These are phyloP conservation scores for Phyllopteryx taeniolatus DNA, from an alignment of 2,113 vertebrate genomes.

Conservation along the genomic window DNA sequence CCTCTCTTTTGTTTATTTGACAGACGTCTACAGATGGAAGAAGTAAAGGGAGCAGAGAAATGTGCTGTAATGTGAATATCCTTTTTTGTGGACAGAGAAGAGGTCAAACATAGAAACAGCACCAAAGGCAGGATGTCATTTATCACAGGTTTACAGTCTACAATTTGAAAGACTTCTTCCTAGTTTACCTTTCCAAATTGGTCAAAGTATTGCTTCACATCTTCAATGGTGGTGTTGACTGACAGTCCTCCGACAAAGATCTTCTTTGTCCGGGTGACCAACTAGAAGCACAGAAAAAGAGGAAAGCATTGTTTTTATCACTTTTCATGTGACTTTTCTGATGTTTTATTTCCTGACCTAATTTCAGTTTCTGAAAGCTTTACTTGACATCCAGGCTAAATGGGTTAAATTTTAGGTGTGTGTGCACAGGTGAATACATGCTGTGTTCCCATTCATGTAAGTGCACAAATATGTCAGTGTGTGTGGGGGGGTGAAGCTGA, in stretches of 20 bases:
- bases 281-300: conserved; percentile 70
- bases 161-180: conserved; percentile 3
- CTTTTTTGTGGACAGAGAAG: neutral
- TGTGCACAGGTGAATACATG: conserved; percentile 1
- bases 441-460: neutral
- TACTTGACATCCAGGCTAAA: conserved; percentile 17
- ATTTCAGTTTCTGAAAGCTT: conserved; percentile 22
- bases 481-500: conserved; percentile 12
- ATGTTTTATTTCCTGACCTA: neutral
- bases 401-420: conserved; percentile 1
- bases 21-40: neutral
- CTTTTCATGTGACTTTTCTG: conserved; percentile 23
- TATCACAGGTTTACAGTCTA: conserved; percentile 16
- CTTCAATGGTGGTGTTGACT: conserved; percentile 93
- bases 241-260: conserved; percentile 96
- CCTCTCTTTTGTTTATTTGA: neutral
- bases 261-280: conserved; percentile 98
- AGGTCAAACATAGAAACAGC: neutral
- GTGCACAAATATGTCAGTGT: conserved; percentile 4
- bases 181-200: conserved; percentile 92
- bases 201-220: conserved; percentile 96
- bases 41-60: neutral
- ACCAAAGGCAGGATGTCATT: conserved; percentile 16
- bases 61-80: neutral
- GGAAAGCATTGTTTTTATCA: conserved; percentile 31